phyloP scores from a whole-genome alignment of 2,888 invertebrate genomes.

The Acanthosepion pharaonis region DNA sequence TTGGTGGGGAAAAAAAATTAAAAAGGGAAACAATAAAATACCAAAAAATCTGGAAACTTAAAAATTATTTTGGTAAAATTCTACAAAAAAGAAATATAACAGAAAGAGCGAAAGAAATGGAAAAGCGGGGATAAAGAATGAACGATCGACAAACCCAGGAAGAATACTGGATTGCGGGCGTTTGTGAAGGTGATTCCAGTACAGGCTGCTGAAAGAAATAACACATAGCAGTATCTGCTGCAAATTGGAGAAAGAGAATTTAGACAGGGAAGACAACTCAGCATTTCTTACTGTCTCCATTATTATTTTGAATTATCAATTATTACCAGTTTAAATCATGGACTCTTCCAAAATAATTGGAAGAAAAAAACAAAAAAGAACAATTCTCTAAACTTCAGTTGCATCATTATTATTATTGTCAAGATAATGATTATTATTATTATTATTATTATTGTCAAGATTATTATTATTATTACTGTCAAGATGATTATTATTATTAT shows the following conservation, averaged over 20 bases:
- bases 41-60: not conserved
- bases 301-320: too few species aligned
- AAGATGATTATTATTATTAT: too few species aligned
- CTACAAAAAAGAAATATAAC: not conserved
- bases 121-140: not conserved
- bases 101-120: not conserved
- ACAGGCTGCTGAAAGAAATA: not conserved
- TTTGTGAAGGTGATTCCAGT: not conserved
- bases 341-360: too few species aligned
- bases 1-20: not conserved
- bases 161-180: not conserved
- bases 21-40: not conserved
- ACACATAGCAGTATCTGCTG: not conserved
- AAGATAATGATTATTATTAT: too few species aligned
- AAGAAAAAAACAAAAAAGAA: too few species aligned
- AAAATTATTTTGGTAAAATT: not conserved
- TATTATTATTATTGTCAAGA: too few species aligned
- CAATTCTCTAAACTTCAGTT: too few species aligned
- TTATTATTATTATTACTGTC: too few species aligned
- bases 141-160: not conserved
- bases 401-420: too few species aligned
- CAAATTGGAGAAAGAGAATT: not conserved
- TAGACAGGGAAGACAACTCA: not conserved
- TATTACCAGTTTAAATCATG: too few species aligned
- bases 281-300: too few species aligned